Percentiles rank a stretch among this genome's conserved stretches.
Evolutionary conservation across 2,113 vertebrate species (phyloP).

Genomic region (Calyptommatus sinebrachiatus): DNA sequence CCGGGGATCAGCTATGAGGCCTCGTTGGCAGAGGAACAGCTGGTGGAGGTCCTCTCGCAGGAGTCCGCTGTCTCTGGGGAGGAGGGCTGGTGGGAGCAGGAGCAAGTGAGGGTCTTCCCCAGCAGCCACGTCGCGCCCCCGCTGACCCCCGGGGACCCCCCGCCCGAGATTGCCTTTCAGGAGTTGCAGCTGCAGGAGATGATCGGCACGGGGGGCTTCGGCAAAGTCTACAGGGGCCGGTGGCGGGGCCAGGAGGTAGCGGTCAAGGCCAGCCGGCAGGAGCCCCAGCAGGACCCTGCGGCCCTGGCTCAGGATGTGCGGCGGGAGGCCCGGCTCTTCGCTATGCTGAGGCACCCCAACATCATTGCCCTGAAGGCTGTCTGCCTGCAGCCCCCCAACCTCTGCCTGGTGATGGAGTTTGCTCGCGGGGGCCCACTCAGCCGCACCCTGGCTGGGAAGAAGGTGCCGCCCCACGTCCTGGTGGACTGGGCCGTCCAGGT

Average conservation of each 20-base stretch:
- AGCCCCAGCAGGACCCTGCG: slow-evolving; percentile 85
- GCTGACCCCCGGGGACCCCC: slow-evolving; percentile 55
- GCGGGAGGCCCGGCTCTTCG: slow-evolving; percentile 87
- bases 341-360: slow-evolving; percentile 86
- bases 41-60: slow-evolving; percentile 87
- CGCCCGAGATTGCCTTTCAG: slow-evolving; percentile 83
- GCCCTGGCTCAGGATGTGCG: slow-evolving; percentile 83
- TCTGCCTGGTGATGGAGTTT: slow-evolving; percentile 92
- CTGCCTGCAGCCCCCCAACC: slow-evolving; percentile 83
- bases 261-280: slow-evolving; percentile 85
- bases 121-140: slow-evolving; percentile 84
- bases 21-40: slow-evolving; percentile 84
- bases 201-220: slow-evolving; percentile 88
- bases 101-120: slow-evolving; percentile 90
- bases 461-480: slow-evolving; percentile 85
- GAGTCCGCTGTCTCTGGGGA: slow-evolving; percentile 88
- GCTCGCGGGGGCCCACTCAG: slow-evolving; percentile 86
- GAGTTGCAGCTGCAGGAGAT: slow-evolving; percentile 86
- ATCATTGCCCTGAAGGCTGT: slow-evolving; percentile 85
- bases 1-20: slow-evolving; percentile 91
- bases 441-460: slow-evolving; percentile 83
- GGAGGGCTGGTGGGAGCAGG: slow-evolving; percentile 91
- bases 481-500: slow-evolving; percentile 94
- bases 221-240: slow-evolving; percentile 86
- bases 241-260: slow-evolving; percentile 84